phyloP scores from a whole-genome alignment of 2,888 invertebrate species.

The Sesia bembeciformis region DNA sequence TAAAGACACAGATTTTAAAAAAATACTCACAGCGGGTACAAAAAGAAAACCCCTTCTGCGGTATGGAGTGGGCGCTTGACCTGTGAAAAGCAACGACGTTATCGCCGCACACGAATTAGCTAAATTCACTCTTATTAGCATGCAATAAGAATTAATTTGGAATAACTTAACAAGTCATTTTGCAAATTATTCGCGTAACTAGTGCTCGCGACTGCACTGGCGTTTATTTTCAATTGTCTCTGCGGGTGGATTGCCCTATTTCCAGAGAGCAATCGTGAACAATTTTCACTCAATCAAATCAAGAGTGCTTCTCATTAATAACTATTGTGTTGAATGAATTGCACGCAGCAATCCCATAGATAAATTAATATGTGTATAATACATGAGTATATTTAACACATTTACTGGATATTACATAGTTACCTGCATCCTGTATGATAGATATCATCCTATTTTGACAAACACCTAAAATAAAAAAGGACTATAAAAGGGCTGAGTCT shows the following conservation, averaged over 20 bases:
- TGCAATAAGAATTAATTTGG: conserved; percentile 36
- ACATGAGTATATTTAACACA: no score
- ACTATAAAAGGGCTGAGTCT: no score
- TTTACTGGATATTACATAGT: no score
- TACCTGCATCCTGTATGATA: no score
- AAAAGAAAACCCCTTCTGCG: conserved; percentile 47
- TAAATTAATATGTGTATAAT: background rate
- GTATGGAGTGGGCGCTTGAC: conserved; percentile 48
- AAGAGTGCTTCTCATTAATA: conserved; percentile 24
- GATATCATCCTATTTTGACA: no score
- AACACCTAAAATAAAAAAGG: no score
- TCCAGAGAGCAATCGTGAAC: conserved; percentile 48
- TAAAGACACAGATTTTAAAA: conserved; percentile 65
- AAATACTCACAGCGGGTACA: conserved; percentile 57
- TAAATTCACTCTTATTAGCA: conserved; percentile 28
- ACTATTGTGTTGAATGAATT: background rate
- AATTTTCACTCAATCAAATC: conserved; percentile 48
- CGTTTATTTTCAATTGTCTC: conserved; percentile 67
- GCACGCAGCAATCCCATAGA: background rate
- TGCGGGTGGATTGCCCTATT: conserved; percentile 66
- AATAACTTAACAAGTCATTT: conserved; percentile 13
- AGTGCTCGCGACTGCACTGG: conserved; percentile 20
- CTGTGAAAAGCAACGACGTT: conserved; percentile 29
- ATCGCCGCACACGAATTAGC: conserved; percentile 15
- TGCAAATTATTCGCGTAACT: conserved; percentile 22